Evolutionary conservation across 2,797 vertebrate genomes (phyloP), one percentile per base, ranked within the genome.

Genomic region (Jordanella pulchra): DNA sequence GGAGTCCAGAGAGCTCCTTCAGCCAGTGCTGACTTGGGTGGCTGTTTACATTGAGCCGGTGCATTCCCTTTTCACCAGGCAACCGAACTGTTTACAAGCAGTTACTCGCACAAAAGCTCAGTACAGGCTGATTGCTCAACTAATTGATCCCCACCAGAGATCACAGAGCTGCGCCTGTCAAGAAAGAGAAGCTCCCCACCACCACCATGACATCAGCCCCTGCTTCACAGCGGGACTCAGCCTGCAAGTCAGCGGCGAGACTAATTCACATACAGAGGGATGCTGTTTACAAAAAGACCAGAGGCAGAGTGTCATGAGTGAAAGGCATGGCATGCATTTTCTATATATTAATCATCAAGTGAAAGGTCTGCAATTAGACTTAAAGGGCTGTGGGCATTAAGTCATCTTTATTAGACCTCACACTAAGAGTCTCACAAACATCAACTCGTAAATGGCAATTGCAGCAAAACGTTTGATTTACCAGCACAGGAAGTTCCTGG

Each of bases 141-240:
- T 94, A 94, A 95, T 94, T 94, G 93, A 93, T 93, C 90, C 87
- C 89, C 87, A 85, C 89, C 86, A 87, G 88, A 92, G 91, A 94
- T 94, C 93, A 94, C 89, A 93, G 91, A 68, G 85, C 85, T 45
- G 87, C 1, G 63, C 85, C 90, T 72, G 56, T 90, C 92, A 93
- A 92, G 86, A 55, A 71, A 69, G 81, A 80, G 78, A 90, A 89
- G 86, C 85, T 89, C 89, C 66, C 44, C 64, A 30, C 65, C 32
- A 17, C 32, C 67, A 23, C 53, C 83, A 90, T 94, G 91, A 93
- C 93, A 91, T 94, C 93, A 92, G 42, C 53, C 17, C 79, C 23
- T 11, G 75, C 74, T 74, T 85, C 76, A 67, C 25, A 44, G 83
- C 42, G 68, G 80, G 81, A 81, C 58, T 12, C 69, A 68, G 76